Evolutionary conservation across 2,113 vertebrate genomes (phyloP).

Genomic region (Oreochromis aureus): DNA sequence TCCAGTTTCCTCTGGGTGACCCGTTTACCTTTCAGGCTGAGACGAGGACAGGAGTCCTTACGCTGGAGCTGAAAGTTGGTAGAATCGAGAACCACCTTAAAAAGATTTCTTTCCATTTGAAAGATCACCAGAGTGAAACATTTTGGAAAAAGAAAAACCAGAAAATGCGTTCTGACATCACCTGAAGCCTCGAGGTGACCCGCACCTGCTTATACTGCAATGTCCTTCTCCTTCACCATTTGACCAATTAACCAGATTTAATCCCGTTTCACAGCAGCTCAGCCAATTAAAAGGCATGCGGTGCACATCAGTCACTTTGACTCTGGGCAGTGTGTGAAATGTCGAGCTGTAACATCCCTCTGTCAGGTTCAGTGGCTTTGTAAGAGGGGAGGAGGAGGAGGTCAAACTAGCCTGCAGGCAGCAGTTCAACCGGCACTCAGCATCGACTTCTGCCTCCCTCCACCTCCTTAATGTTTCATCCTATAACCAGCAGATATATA

Average conservation of each 20-base stretch:
- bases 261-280: background rate
- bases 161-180: background rate
- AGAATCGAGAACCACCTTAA: background rate
- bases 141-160: background rate
- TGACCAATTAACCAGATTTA: slow-evolving; percentile 1
- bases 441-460: background rate
- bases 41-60: background rate
- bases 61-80: background rate
- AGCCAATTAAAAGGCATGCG: background rate
- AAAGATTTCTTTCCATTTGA: background rate
- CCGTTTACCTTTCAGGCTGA: background rate
- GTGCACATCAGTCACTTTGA: slow-evolving; percentile 1
- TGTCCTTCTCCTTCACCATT: background rate
- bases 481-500: background rate
- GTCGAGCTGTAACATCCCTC: background rate
- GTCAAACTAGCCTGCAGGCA: slow-evolving; percentile 39
- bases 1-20: background rate
- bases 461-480: background rate
- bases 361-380: slow-evolving; percentile 3
- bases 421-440: background rate
- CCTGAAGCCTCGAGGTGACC: background rate
- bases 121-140: background rate
- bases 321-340: background rate
- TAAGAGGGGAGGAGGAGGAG: background rate
- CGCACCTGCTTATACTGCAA: background rate